These are phyloP conservation scores for Myotis lucifugus DNA, from an alignment of 2,113 vertebrate genomes.

Conservation along the genomic window DNA sequence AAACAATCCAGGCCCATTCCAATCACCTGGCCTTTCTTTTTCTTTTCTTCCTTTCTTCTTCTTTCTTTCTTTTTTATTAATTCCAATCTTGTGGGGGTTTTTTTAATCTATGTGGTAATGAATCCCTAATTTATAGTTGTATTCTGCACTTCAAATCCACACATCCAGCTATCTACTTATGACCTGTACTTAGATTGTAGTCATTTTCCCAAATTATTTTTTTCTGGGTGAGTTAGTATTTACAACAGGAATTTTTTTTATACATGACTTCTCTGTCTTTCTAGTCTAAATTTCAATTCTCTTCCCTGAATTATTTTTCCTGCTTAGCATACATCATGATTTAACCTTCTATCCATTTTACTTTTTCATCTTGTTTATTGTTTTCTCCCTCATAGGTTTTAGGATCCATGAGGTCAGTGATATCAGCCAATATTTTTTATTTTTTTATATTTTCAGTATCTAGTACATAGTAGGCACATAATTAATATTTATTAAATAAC, in stretches of 20 bases:
- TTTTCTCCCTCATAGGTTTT: neutral
- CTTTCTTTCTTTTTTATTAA: neutral
- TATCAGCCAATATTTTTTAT: neutral
- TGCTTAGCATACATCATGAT: neutral
- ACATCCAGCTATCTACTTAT: neutral
- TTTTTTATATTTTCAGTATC: neutral
- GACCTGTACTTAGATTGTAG: neutral
- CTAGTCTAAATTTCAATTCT: neutral
- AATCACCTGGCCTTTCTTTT: neutral
- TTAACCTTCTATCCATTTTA: neutral
- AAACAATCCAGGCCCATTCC: neutral
- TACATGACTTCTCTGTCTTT: neutral
- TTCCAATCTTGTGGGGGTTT: too few relatives aligned
- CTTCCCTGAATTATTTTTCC: neutral
- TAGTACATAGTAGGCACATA: neutral
- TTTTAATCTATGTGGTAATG: neutral
- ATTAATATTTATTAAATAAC: neutral
- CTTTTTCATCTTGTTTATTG: neutral
- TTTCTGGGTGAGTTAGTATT: neutral
- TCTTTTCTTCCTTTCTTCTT: neutral
- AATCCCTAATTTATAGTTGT: neutral
- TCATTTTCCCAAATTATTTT: neutral
- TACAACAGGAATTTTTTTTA: neutral
- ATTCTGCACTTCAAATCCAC: neutral
- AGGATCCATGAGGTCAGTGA: neutral